Percentiles rank a stretch among this genome's conserved stretches.
Conservation (phyloP, 2,888 invertebrate species). For the Fabriciana adippe region DNA sequence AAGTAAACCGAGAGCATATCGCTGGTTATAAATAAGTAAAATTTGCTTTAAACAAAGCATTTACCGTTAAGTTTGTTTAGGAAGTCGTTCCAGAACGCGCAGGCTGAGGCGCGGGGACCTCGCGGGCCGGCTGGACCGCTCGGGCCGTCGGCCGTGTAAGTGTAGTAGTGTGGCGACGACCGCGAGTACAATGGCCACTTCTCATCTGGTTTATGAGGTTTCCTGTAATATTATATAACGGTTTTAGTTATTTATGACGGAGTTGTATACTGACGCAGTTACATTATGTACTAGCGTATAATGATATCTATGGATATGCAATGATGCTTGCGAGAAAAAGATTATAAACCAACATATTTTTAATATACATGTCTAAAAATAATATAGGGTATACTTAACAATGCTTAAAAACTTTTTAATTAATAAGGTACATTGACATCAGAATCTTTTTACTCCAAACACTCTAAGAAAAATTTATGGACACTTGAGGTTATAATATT, state of each 20-base stretch:
- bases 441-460: too few species aligned
- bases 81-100: constrained; percentile 98
- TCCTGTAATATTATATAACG: constrained; percentile 62
- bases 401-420: too few species aligned
- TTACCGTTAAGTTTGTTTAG: constrained; percentile 92
- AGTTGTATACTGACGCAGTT: not conserved
- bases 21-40: too few species aligned
- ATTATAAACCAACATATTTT: too few species aligned
- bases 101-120: constrained; percentile 92
- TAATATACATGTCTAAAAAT: too few species aligned
- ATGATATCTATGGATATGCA: too few species aligned
- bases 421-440: too few species aligned
- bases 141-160: constrained; percentile 91
- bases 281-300: not conserved
- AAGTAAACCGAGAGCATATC: too few species aligned
- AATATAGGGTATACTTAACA: too few species aligned
- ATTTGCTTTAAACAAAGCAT: constrained; percentile 41
- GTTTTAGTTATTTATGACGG: not conserved
- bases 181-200: constrained; percentile 95
- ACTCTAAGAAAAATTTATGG: too few species aligned
- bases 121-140: constrained; percentile 84
- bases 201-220: constrained; percentile 85
- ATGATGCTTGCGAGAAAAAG: too few species aligned
- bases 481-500: too few species aligned
- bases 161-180: constrained; percentile 93